Base-by-base conservation (phyloP, 2,888 invertebrate genomes). In the Aphodius granarius region DNA sequence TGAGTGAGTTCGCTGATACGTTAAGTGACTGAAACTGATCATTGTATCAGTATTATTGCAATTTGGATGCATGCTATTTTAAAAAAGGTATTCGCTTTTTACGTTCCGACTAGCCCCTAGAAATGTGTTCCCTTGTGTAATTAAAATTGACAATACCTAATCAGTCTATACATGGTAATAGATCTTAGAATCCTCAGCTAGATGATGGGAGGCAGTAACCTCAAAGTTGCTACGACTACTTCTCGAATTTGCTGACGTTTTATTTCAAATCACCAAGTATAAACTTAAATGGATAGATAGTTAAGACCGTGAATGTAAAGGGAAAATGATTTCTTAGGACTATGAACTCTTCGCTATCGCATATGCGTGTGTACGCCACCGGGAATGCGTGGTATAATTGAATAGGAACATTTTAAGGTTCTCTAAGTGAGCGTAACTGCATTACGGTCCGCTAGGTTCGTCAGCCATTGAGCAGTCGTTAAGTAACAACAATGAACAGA, bases 11-110 rank as follows among this genome's bases (percentile, higher is more conserved):
- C 43, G 43, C 43, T 43, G 43, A 43, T 43, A 43, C 43, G 43
- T 43, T 43, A 43, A 43, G 43, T 43, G 43, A 43, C 43, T n/a
- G n/a, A 43, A 43, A 9, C 43, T 2, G 43, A 13, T 13, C 43
- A 43, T 43, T 43, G 43, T 73, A 73, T 73, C 72, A 65, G 73
- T 73, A 66, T n/a, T 19, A 66, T 66, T 17, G 18, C 66, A 66
- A 65, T 15, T 13, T 63, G 15, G 65, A 19, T 65, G 43, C 9
- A 43, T 43, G 43, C 13, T 13, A 23, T 43, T 43, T 43, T 9
- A 43, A 43, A 43, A 43, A 43, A 43, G 13, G 43, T n/a, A n/a
- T n/a, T n/a, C n/a, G n/a, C n/a, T n/a, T n/a, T n/a, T n/a, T n/a
- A n/a, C n/a, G n/a, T n/a, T n/a, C n/a, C n/a, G n/a, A n/a, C n/a